Conservation (phyloP, 2,113 vertebrate species). For the Siphamia tubifer region DNA sequence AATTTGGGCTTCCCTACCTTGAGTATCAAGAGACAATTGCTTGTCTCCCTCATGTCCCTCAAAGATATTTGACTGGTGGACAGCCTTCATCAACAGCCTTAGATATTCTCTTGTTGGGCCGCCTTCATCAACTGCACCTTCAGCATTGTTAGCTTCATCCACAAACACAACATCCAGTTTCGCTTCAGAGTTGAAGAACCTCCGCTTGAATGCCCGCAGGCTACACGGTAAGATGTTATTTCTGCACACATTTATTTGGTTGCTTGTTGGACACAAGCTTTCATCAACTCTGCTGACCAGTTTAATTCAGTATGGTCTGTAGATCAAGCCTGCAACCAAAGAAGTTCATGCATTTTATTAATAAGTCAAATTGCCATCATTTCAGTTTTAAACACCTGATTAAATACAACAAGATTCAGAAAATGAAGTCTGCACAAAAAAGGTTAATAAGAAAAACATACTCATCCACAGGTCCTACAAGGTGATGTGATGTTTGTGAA, state of each 20-base stretch:
- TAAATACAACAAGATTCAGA: no score
- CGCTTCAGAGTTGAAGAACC: background rate
- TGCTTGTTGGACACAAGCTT: constrained; percentile 1
- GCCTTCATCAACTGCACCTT: constrained; percentile 2
- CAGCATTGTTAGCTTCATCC: constrained; percentile 2
- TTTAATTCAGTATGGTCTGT: background rate
- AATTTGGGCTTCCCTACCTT: no score
- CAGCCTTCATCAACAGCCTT: background rate
- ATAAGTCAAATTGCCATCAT: no score
- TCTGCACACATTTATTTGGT: background rate
- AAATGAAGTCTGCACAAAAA: no score
- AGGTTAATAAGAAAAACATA: no score
- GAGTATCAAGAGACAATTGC: no score
- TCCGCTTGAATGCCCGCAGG: background rate
- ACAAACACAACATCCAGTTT: constrained; percentile 1
- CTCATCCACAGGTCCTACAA: no score
- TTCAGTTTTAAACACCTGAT: no score
- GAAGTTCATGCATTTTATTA: background rate
- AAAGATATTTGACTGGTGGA: no score
- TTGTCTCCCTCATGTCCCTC: no score
- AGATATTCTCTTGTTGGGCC: background rate
- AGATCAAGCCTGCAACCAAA: background rate
- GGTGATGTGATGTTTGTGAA: no score
- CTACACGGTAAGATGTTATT: background rate
- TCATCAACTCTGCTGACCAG: background rate